Conservation (phyloP, 2,797 vertebrate genomes). For the Menidia menidia region DNA sequence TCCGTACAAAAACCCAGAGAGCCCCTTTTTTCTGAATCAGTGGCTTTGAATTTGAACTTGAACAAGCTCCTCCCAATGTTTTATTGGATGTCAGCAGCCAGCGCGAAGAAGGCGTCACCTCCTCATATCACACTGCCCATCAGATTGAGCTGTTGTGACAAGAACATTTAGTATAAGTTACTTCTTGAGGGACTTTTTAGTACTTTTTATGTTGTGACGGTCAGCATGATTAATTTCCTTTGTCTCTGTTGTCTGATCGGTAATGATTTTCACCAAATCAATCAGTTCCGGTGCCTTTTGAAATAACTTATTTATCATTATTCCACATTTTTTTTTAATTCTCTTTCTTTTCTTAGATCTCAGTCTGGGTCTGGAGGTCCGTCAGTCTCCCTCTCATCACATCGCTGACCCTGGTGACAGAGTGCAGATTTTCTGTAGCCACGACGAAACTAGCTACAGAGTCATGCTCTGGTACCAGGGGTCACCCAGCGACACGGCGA, state of each 20-base stretch:
- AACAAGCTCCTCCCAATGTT: background rate
- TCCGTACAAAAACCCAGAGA: slow-evolving; percentile 20
- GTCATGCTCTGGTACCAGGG: too few relatives aligned
- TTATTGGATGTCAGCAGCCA: background rate
- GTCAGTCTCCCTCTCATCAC: slow-evolving; percentile 5
- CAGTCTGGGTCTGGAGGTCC: slow-evolving; percentile 34
- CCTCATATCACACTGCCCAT: too few relatives aligned
- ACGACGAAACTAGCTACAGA: too few relatives aligned
- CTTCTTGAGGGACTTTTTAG: too few relatives aligned
- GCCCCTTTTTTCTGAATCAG: background rate
- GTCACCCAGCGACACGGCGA: too few relatives aligned
- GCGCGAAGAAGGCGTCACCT: background rate
- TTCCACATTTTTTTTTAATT: background rate
- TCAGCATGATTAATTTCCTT: too few relatives aligned
- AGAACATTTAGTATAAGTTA: too few relatives aligned
- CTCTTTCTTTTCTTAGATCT: background rate
- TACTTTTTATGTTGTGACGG: too few relatives aligned
- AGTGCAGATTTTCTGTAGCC: too few relatives aligned
- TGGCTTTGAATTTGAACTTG: background rate
- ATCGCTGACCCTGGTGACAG: background rate
- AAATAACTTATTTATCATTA: background rate
- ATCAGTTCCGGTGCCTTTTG: too few relatives aligned
- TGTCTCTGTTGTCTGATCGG: too few relatives aligned
- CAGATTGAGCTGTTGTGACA: too few relatives aligned
- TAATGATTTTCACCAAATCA: background rate